These are phyloP conservation scores for Prionace glauca DNA, from an alignment of 2,797 vertebrate genomes.

Conservation along the genomic window DNA sequence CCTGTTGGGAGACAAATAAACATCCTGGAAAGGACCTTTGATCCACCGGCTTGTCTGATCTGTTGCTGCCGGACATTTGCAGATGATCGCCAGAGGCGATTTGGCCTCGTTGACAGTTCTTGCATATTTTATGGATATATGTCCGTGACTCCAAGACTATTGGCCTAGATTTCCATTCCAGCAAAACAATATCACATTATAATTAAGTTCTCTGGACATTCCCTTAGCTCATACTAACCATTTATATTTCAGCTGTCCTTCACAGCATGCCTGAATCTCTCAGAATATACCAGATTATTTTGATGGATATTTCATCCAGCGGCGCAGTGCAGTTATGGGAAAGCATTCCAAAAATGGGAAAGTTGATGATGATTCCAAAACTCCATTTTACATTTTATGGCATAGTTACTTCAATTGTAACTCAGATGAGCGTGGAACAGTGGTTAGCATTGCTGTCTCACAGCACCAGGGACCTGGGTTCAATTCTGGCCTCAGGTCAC, in stretches of 20 bases:
- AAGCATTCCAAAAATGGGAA: neutral
- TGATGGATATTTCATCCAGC: neutral
- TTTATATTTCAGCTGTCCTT: neutral
- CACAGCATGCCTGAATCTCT: neutral
- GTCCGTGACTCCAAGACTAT: neutral
- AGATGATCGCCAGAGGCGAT: neutral
- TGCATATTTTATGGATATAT: neutral
- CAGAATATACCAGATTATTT: neutral
- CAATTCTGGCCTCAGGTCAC: too few species aligned
- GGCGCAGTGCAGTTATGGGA: neutral
- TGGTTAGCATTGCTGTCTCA: too few species aligned
- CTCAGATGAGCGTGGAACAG: neutral
- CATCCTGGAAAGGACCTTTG: neutral
- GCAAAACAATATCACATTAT: neutral
- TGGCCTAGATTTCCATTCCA: neutral
- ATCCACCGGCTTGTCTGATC: neutral
- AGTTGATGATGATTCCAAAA: neutral
- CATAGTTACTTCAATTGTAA: neutral
- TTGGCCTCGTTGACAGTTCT: neutral
- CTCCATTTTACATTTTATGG: neutral
- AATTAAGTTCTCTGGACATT: neutral
- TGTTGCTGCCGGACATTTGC: neutral
- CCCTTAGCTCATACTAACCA: neutral
- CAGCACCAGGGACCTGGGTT: too few species aligned
- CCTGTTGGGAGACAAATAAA: neutral